These are phyloP conservation scores for Carcharodon carcharias DNA, from an alignment of 2,797 vertebrate genomes.

Conservation along the genomic window DNA sequence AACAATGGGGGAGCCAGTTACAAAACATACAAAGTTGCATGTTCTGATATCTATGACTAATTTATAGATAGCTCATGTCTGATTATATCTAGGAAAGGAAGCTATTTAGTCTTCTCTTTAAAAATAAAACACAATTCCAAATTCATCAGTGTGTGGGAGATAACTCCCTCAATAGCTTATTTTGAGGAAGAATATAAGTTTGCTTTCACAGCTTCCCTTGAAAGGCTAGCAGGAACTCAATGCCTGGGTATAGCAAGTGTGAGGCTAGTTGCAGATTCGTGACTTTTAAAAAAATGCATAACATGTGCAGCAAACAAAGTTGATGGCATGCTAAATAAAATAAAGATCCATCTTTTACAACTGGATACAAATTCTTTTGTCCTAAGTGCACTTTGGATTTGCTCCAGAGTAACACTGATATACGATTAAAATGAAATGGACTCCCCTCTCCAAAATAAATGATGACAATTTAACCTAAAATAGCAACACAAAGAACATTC, in stretches of 20 bases:
- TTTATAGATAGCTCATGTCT: not conserved
- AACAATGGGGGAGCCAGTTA: not conserved
- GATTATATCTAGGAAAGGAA: not conserved
- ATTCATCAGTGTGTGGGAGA: not conserved
- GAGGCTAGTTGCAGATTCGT: not conserved
- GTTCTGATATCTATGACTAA: not conserved
- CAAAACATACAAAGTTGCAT: not conserved
- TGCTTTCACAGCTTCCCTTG: not conserved
- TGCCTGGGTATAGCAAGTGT: not conserved
- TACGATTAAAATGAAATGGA: conserved; percentile 3
- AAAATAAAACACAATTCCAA: not conserved
- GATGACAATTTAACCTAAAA: conserved; percentile 21
- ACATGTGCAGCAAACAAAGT: not conserved
- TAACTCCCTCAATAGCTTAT: not conserved
- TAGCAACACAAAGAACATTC: not conserved
- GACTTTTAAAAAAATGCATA: not conserved
- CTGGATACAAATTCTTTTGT: not conserved
- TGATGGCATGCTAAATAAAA: not conserved
- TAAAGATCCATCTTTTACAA: not conserved
- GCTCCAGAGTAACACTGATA: conserved; percentile 6
- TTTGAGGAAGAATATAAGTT: not conserved
- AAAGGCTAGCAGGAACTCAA: not conserved
- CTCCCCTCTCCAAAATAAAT: conserved; percentile 17
- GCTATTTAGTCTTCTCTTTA: not conserved
- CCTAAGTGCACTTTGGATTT: not conserved